phyloP scores from a whole-genome alignment of 1,140 invertebrate genomes.

The Drosophila melanica region DNA sequence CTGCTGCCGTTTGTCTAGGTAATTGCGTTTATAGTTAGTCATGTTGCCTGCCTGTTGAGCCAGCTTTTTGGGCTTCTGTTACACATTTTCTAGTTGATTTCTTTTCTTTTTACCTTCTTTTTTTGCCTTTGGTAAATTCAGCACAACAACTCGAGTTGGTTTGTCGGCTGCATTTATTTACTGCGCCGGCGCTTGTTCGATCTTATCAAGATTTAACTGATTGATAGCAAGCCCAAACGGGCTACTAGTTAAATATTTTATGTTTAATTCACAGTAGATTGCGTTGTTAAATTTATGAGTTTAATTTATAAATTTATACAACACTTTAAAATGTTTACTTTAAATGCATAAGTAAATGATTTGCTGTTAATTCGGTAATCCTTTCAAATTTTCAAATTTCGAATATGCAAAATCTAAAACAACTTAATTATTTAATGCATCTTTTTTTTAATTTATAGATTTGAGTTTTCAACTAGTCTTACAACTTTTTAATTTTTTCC shows the following conservation, averaged over 20 bases:
- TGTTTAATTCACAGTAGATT: background rate
- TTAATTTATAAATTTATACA: background rate
- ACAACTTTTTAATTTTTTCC: background rate
- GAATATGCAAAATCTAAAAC: no score
- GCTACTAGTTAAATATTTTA: background rate
- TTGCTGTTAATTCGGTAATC: no score
- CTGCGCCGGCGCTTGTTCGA: constrained; percentile 65
- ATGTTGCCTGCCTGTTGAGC: constrained; percentile 45
- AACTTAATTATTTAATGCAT: no score
- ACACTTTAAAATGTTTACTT: no score
- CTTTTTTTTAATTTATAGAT: no score
- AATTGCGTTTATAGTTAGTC: constrained; percentile 75
- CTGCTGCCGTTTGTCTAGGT: constrained; percentile 67
- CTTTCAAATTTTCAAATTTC: no score
- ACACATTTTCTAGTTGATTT: constrained; percentile 28
- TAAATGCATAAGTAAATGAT: no score
- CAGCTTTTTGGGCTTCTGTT: constrained; percentile 47
- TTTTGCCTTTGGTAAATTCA: constrained; percentile 7
- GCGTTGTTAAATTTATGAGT: background rate
- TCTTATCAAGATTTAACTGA: constrained; percentile 63
- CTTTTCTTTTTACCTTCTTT: constrained; percentile 1
- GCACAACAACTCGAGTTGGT: background rate
- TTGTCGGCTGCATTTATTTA: constrained; percentile 35
- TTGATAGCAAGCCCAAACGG: constrained; percentile 31
- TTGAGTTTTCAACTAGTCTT: background rate